A percentile compares a stretch with the other conserved stretches of the same genome.
These are phyloP conservation scores for Phalanger gymnotis DNA, from an alignment of 2,797 vertebrate species.

Conservation along the genomic window DNA sequence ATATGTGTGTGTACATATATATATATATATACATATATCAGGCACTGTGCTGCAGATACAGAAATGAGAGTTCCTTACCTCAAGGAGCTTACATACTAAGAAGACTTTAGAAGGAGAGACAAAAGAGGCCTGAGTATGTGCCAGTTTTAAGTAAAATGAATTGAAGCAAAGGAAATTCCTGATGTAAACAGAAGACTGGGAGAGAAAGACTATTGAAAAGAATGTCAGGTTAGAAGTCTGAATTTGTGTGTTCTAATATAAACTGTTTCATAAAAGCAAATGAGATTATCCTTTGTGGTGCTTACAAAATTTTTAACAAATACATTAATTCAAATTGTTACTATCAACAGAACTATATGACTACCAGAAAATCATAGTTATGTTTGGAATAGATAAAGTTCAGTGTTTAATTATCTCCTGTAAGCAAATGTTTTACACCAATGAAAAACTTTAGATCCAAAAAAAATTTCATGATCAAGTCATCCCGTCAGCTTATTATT, in stretches of 20 bases:
- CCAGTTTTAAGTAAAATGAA: constrained; percentile 19
- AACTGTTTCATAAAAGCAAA: constrained; percentile 4
- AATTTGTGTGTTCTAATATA: constrained; percentile 21
- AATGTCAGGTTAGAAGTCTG: constrained; percentile 28
- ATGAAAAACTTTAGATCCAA: not conserved
- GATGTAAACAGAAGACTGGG: not conserved
- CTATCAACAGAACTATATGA: not conserved
- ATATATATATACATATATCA: not conserved
- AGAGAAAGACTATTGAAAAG: constrained; percentile 22
- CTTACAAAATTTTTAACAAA: constrained; percentile 29
- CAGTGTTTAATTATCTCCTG: not conserved
- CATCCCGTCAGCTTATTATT: not conserved
- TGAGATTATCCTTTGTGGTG: constrained; percentile 41
- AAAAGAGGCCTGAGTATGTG: constrained; percentile 15
- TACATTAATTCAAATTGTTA: not conserved
- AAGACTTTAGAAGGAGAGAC: constrained; percentile 13
- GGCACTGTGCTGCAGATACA: not conserved
- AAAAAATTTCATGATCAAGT: not conserved
- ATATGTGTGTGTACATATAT: not conserved
- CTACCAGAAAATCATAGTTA: not conserved
- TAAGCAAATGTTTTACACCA: not conserved
- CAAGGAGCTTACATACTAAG: not conserved
- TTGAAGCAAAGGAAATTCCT: constrained; percentile 6
- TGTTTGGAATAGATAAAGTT: not conserved
- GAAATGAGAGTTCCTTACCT: not conserved